A percentile compares a stretch with the other conserved stretches of the same genome.
These are phyloP conservation scores for Aeoliscus strigatus DNA, from an alignment of 2,797 vertebrate genomes.

Conservation along the genomic window DNA sequence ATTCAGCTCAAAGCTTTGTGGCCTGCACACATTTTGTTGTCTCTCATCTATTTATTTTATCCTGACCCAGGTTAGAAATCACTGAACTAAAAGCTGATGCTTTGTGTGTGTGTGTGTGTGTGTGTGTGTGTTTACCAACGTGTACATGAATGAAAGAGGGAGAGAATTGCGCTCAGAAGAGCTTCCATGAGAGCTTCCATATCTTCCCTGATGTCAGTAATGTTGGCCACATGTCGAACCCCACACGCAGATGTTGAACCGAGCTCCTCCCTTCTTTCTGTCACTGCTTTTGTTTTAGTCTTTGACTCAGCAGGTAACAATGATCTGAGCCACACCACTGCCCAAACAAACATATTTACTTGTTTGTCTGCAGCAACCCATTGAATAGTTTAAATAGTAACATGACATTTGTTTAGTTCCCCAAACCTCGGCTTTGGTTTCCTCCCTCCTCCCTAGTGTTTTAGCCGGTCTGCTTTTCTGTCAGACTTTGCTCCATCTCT, in stretches of 20 bases:
- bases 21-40: too few species aligned
- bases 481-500: conserved; percentile 21
- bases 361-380: conserved; percentile 9
- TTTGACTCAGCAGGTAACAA: conserved; percentile 24
- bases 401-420: conserved; percentile 9
- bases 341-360: not conserved
- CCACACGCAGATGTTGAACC: conserved; percentile 67
- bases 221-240: conserved; percentile 62
- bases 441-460: conserved; percentile 1
- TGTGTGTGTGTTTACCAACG: not conserved
- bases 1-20: too few species aligned
- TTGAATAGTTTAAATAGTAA: conserved; percentile 19
- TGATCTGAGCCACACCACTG: not conserved
- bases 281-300: conserved; percentile 16
- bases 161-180: conserved; percentile 21
- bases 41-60: too few species aligned
- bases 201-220: conserved; percentile 50
- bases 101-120: conserved; percentile 2
- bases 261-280: conserved; percentile 23
- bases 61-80: conserved; percentile 1
- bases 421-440: not conserved
- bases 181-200: too few species aligned
- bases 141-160: conserved; percentile 9
- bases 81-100: conserved; percentile 8
- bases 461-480: conserved; percentile 6